Evolutionary conservation across 2,888 invertebrate genomes (phyloP).

Genomic region (Perizoma flavofasciatum): DNA sequence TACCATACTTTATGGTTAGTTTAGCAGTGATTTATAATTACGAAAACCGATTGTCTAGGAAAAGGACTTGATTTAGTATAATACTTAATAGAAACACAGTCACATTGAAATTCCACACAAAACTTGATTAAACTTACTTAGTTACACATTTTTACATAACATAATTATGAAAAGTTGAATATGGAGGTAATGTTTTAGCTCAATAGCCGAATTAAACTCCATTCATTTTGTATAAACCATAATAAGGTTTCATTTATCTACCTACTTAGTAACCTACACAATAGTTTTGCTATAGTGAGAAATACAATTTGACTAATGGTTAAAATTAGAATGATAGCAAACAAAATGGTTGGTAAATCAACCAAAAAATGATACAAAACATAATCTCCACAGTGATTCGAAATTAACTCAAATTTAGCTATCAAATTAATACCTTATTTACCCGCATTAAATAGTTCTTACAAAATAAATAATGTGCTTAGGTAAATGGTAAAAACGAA

Average conservation of each 20-base stretch:
- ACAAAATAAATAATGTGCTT: conserved; percentile 44
- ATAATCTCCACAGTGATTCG: conserved; percentile 45
- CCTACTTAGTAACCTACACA: conserved; percentile 7
- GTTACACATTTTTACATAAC: conserved; percentile 10
- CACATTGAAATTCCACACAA: conserved; percentile 4
- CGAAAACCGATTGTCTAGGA: conserved; percentile 9
- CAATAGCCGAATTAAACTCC: conserved; percentile 24
- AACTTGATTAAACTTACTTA: conserved; percentile 16
- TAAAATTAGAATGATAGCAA: conserved; percentile 22
- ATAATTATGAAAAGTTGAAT: conserved; percentile 3
- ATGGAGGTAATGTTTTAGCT: conserved; percentile 28
- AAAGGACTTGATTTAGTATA: neutral
- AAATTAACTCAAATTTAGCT: conserved; percentile 24
- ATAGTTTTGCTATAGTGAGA: conserved; percentile 8
- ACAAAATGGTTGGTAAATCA: conserved; percentile 16
- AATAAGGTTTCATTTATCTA: conserved; percentile 18
- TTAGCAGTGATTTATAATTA: neutral
- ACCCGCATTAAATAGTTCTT: conserved; percentile 47
- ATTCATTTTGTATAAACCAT: conserved; percentile 14
- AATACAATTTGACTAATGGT: conserved; percentile 8
- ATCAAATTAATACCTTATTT: conserved; percentile 45
- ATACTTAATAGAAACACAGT: conserved; percentile 6
- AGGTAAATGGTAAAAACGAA: conserved; percentile 46
- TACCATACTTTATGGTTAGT: neutral
- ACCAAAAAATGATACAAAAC: conserved; percentile 38